Conservation (phyloP, 2,797 vertebrate species). For the Loriculus beryllinus region DNA sequence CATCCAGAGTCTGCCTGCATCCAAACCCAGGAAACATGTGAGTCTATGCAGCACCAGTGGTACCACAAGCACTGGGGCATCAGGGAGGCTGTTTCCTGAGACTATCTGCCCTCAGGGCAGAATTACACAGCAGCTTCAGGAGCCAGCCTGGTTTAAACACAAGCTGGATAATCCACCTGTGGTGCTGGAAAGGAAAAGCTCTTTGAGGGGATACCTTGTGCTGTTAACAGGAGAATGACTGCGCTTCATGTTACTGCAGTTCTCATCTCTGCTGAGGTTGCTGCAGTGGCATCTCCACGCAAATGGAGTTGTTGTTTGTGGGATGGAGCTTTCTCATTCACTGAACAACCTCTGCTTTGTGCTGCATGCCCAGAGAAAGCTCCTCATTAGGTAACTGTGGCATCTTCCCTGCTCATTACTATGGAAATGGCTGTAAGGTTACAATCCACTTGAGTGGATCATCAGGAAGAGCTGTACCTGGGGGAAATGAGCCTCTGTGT, state of each 20-base stretch:
- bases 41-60: neutral
- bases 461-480: slow-evolving; percentile 1
- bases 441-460: slow-evolving; percentile 38
- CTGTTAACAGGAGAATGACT: neutral
- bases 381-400: neutral
- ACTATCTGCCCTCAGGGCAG: neutral
- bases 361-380: neutral
- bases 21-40: neutral
- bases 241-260: rapidly evolving
- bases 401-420: slow-evolving; percentile 52
- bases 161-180: neutral
- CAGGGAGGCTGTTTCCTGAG: neutral
- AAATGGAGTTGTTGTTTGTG: neutral
- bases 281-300: neutral
- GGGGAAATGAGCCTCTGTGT: neutral
- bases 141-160: neutral
- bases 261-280: neutral
- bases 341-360: neutral
- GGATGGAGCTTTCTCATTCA: neutral
- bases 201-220: neutral
- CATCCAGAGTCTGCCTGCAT: neutral
- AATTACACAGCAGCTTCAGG: neutral
- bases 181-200: neutral
- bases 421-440: slow-evolving; percentile 55
- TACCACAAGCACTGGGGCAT: neutral